Base-by-base conservation (phyloP, 2,888 invertebrate species). In the Nomada ferruginata region DNA sequence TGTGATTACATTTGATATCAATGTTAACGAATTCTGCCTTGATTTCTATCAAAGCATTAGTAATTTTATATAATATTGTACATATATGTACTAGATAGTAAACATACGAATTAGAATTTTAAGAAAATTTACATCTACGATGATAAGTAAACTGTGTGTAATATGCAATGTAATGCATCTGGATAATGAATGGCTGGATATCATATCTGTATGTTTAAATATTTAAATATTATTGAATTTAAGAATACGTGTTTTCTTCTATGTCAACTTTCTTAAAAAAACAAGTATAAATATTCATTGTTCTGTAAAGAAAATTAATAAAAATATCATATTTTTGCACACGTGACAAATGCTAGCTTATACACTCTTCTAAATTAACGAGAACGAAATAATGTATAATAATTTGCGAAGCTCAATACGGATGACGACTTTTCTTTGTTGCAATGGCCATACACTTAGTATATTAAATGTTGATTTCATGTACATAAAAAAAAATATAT, bases 61-160 rank as follows among this genome's bases (percentile, higher is more conserved):
- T 74, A 79, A 84, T 86, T 86, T 86, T 84, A 78, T 79, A 85
- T 83, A 82, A 74, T 59, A 66, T 66, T 89, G 89, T 89, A 89
- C 83, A 89, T 89, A 89, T 63, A 79, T 82, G 76, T 84, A 83
- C 70, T 76, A 79, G 81, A 84, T 13, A 47, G 47, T 47, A 47
- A 15, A 85, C 65, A 82, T 82, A 84, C 26, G 64, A 47, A 20
- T 76, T 76, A 76, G 70, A 59, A 69, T 76, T 81, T 60, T 76
- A 69, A 74, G 70, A 23, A 61, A 68, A 63, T 81, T 23, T 44
- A 78, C 75, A 69, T 80, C 72, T 60, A 60, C 52, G 83, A 50
- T 15, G 52, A 57, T 69, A 79, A 64, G 70, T 60, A 75, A 76
- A 69, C 74, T 71, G 68, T 23, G n/a, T 59, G 53, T 71, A 73